Evolutionary conservation across 2,888 invertebrate species (phyloP).

Genomic region (Phortica okadai): DNA sequence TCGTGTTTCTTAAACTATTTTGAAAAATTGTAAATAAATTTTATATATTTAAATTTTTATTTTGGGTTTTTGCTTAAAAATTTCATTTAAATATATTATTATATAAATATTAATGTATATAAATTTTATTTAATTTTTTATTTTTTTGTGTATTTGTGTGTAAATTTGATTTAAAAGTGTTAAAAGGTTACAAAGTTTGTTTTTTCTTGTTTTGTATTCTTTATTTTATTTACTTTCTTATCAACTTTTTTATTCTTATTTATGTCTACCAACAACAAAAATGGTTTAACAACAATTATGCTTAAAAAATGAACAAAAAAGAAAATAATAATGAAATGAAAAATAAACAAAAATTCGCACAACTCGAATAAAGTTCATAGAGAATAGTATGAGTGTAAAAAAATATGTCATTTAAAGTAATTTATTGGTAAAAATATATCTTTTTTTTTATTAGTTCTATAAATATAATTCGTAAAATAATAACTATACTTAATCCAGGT

Average conservation of each 20-base stretch:
- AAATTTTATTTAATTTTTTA: slow-evolving; percentile 58
- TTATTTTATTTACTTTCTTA: neutral
- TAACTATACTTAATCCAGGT: slow-evolving; percentile 48
- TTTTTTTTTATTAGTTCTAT: slow-evolving; percentile 37
- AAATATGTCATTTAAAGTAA: neutral
- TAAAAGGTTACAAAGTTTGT: slow-evolving; percentile 63
- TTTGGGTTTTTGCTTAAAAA: slow-evolving; percentile 42
- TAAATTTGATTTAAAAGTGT: slow-evolving; percentile 61
- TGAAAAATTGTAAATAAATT: slow-evolving; percentile 61
- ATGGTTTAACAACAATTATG: slow-evolving; percentile 49
- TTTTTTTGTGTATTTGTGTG: slow-evolving; percentile 52
- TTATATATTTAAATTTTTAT: slow-evolving; percentile 31
- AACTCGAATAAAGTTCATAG: neutral
- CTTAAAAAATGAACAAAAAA: slow-evolving; percentile 10
- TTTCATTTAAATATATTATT: slow-evolving; percentile 53
- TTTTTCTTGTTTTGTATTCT: slow-evolving; percentile 29
- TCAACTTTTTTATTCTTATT: slow-evolving; percentile 46
- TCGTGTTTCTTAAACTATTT: slow-evolving; percentile 45
- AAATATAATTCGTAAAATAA: slow-evolving; percentile 33
- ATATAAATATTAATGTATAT: slow-evolving; percentile 41
- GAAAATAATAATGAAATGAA: neutral
- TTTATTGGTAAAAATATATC: slow-evolving; percentile 27
- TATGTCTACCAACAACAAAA: slow-evolving; percentile 68
- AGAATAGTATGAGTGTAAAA: slow-evolving; percentile 15
- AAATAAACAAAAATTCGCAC: neutral